Conservation (phyloP, 1,140 invertebrate species). For the Goniozus legneri region DNA sequence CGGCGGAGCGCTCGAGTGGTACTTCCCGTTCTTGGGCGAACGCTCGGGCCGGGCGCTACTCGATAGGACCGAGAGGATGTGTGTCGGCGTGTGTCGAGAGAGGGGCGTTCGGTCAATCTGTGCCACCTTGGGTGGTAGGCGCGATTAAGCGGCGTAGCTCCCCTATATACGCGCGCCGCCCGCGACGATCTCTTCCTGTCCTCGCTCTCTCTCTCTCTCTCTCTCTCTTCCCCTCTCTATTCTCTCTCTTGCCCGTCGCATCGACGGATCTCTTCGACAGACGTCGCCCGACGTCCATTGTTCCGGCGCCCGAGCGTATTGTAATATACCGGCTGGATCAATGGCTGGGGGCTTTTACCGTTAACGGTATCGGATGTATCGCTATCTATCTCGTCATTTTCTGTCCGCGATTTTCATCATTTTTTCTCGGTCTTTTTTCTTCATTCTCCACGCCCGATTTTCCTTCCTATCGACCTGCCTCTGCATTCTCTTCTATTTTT, state of each 20-base stretch:
- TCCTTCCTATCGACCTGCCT: too few relatives aligned
- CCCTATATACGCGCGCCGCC: slow-evolving; percentile 37
- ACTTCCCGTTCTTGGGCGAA: slow-evolving; percentile 12
- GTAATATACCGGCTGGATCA: too few relatives aligned
- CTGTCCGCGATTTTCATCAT: too few relatives aligned
- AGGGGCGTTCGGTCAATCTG: slow-evolving; percentile 50
- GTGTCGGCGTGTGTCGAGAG: slow-evolving; percentile 16
- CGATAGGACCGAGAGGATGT: slow-evolving; percentile 40
- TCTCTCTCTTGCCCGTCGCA: background rate
- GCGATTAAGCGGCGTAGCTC: slow-evolving; percentile 46
- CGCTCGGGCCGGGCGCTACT: slow-evolving; percentile 20
- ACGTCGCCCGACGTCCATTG: too few relatives aligned
- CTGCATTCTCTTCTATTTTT: too few relatives aligned
- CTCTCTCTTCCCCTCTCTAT: slow-evolving; percentile 1
- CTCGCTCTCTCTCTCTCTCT: slow-evolving; percentile 5
- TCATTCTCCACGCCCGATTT: too few relatives aligned
- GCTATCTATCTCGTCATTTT: too few relatives aligned
- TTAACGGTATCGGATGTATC: too few relatives aligned
- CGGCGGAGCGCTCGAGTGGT: slow-evolving; percentile 10
- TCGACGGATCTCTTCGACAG: background rate
- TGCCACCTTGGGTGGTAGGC: slow-evolving; percentile 56
- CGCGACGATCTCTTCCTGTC: slow-evolving; percentile 53
- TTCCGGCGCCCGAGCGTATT: too few relatives aligned
- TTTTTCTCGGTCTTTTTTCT: too few relatives aligned
- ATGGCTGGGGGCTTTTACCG: too few relatives aligned